Percentiles rank a stretch among this genome's conserved stretches.
Conservation (phyloP, 2,797 vertebrate genomes). For the Coracias cyanogaster region DNA sequence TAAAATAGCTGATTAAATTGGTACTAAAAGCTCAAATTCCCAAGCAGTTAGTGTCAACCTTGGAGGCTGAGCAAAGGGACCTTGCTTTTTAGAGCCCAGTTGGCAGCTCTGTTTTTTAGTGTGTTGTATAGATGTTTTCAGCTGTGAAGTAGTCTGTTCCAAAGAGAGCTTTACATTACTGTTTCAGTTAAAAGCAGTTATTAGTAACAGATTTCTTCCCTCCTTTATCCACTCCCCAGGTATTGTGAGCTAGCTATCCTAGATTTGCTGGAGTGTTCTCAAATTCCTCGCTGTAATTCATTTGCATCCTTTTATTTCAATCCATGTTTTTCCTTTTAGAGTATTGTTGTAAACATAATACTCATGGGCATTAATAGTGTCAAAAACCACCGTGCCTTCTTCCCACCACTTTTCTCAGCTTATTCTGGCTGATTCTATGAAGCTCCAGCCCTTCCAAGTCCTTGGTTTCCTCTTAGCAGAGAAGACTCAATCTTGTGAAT, state of each 20-base stretch:
- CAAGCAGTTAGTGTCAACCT: slow-evolving; percentile 20
- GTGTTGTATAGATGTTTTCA: background rate
- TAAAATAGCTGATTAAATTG: slow-evolving; percentile 48
- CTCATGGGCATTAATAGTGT: background rate
- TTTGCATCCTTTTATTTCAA: background rate
- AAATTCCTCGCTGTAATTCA: background rate
- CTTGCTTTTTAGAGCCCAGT: slow-evolving; percentile 23
- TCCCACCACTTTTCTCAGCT: background rate
- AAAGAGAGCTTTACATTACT: background rate
- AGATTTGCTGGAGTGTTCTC: background rate
- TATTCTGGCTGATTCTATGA: background rate
- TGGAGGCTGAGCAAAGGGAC: slow-evolving; percentile 17
- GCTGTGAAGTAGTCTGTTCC: background rate
- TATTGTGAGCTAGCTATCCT: background rate
- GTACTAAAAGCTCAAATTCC: slow-evolving; percentile 44
- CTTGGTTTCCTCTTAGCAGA: background rate
- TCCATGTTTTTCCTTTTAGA: background rate
- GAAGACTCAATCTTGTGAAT: background rate
- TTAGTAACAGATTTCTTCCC: background rate
- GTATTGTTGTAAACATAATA: background rate
- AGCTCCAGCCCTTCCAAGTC: background rate
- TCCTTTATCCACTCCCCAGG: background rate
- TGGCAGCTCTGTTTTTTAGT: slow-evolving; percentile 23
- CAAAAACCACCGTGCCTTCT: background rate
- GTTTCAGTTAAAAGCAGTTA: background rate